Percentiles rank a stretch among this genome's conserved stretches.
Evolutionary conservation across 2,113 vertebrate genomes (phyloP).

Genomic region (Sebastes fasciatus): DNA sequence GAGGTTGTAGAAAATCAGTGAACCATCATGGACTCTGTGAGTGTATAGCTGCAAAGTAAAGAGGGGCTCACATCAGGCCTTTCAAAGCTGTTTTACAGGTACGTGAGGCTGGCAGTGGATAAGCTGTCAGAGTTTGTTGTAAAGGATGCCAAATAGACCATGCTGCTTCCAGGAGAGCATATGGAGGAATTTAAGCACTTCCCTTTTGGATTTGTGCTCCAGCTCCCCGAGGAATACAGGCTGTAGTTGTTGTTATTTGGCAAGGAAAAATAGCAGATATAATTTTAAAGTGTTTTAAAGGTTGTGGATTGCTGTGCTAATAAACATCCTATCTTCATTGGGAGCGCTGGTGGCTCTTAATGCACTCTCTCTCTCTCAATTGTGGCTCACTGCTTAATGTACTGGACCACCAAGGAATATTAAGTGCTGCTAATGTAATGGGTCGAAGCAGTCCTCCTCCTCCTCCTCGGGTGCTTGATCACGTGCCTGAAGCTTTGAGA

Average conservation of each 20-base stretch:
- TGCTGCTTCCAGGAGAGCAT: constrained; percentile 42
- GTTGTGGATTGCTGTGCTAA: constrained; percentile 14
- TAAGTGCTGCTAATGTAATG: constrained; percentile 52
- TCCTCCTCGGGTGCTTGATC: constrained; percentile 18
- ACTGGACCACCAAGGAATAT: constrained; percentile 38
- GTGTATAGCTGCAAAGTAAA: constrained; percentile 21
- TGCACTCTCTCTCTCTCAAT: constrained; percentile 2
- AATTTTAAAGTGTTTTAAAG: neutral
- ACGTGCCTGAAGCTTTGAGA: constrained; percentile 24
- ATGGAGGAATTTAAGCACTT: constrained; percentile 61
- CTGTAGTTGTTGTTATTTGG: constrained; percentile 36
- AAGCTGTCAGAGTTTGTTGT: constrained; percentile 54
- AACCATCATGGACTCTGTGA: constrained; percentile 64
- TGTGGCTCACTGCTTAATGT: constrained; percentile 42
- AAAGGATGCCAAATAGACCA: constrained; percentile 57
- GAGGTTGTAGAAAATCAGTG: constrained; percentile 52
- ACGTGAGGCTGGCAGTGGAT: constrained; percentile 44
- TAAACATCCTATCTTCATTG: constrained; percentile 33
- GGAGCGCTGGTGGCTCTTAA: constrained; percentile 32
- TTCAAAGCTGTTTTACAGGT: constrained; percentile 54
- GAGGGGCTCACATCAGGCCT: neutral
- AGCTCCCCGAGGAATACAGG: neutral
- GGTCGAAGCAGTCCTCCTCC: neutral
- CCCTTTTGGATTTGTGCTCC: constrained; percentile 54
- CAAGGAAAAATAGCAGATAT: constrained; percentile 7